A percentile compares a stretch with the other conserved stretches of the same genome.
These are phyloP conservation scores for Trachelus troglodyta DNA, from an alignment of 2,888 invertebrate genomes.

Conservation along the genomic window DNA sequence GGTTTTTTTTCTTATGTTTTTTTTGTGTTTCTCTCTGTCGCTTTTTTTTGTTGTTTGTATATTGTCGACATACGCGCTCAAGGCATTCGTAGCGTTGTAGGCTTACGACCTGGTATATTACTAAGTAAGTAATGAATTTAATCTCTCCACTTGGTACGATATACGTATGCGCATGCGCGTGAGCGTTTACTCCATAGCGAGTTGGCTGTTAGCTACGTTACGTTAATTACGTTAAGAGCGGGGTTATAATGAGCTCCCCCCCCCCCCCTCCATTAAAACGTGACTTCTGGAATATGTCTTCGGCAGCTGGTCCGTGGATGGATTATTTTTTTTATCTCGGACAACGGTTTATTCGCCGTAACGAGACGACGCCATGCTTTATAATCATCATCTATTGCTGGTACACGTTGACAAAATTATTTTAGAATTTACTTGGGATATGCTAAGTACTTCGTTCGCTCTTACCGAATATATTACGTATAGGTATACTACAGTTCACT, in stretches of 20 bases:
- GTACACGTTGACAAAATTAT: too few relatives aligned
- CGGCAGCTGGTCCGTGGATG: constrained; percentile 46
- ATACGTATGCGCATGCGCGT: constrained; percentile 8
- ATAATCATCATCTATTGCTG: constrained; percentile 11
- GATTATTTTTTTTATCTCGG: constrained; percentile 43
- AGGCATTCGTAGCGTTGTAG: not conserved
- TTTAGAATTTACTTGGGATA: too few relatives aligned
- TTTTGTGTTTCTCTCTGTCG: not conserved
- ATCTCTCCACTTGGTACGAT: constrained; percentile 36
- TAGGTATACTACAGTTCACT: not conserved
- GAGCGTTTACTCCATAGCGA: constrained; percentile 6
- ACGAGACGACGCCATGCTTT: constrained; percentile 34
- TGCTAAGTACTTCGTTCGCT: too few relatives aligned
- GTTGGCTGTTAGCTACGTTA: constrained; percentile 43
- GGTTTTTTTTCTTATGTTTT: not conserved
- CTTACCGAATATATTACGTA: not conserved
- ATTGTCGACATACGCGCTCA: not conserved
- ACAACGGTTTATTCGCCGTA: constrained; percentile 36
- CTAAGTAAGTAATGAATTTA: constrained; percentile 48
- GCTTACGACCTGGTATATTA: not conserved
- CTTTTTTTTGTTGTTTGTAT: not conserved
- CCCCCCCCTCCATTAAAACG: constrained; percentile 41
- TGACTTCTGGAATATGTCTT: constrained; percentile 54
- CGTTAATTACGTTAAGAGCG: constrained; percentile 44
- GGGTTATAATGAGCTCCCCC: constrained; percentile 52